Evolutionary conservation across 1,140 invertebrate species (phyloP), one percentile per base, ranked within the genome.

Genomic region (Scaptodrosophila lebanonensis): DNA sequence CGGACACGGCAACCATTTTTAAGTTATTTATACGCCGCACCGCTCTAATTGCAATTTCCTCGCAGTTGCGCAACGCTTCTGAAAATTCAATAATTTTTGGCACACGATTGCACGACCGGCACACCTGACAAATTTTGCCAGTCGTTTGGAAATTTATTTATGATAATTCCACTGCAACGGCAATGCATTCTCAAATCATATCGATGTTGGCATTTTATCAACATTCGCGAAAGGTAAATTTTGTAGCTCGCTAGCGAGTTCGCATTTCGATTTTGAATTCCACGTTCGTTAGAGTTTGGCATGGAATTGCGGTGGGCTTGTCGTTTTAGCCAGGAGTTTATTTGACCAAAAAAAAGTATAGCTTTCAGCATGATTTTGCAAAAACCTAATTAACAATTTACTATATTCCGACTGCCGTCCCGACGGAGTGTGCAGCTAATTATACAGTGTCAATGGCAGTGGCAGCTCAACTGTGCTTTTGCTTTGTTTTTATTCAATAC

Each of bases 11-110:
- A 35, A 45, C 48, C 58, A 64, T 60, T 71, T 61, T 56, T 66
- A 50, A 68, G 73, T 79, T 79, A 79, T 79, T 79, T 79, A 79
- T 82, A 64, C 49, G 30, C 40, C 44, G 53, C 56, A 29, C 51
- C 38, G 22, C 53, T 79, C 75, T 79, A 79, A 82, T 82, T 79
- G 73, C 73, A 73, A 79, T 82, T 79, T 79, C 73, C 73, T 69
- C 75, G 61, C 60, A 62, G 73, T 73, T 65, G 56, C 61, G 43
- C 48, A 38, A 35, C 59, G 63, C 52, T 36, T 29, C 18, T 58
- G 30, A 48, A 44, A 79, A 79, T 75, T 62, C 73, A 73, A 79
- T 82, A 67, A 68, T 65, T 73, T 66, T 73, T 49, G 47, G 25
- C 53, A 36, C 27, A 9, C 11, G 6, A 20, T 27, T 22, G 17